Evolutionary conservation across 2,797 vertebrate species (phyloP).

Genomic region (Macroramphosus scolopax): DNA sequence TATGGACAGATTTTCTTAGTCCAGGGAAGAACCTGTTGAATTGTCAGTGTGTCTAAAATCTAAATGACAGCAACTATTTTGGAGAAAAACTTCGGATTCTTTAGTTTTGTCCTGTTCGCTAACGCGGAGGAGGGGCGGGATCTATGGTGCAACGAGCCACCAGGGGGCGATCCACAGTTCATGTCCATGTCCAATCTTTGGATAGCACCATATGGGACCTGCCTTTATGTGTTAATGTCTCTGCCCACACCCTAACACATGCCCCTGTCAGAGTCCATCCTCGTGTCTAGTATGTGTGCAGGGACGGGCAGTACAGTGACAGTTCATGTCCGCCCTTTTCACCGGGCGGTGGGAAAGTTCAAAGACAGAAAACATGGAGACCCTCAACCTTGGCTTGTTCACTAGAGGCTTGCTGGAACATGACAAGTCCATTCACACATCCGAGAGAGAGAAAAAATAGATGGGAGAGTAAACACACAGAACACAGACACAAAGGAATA

Average conservation of each 20-base stretch:
- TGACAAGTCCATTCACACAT: slow-evolving; percentile 66
- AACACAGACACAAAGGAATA: not conserved
- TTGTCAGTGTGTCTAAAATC: too few relatives aligned
- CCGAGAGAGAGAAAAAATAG: slow-evolving; percentile 3
- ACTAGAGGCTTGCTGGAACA: slow-evolving; percentile 43
- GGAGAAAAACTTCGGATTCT: too few relatives aligned
- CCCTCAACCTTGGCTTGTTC: slow-evolving; percentile 16
- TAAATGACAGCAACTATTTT: too few relatives aligned
- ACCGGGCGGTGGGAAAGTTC: slow-evolving; percentile 18
- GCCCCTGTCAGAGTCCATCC: slow-evolving; percentile 4
- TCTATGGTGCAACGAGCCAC: too few relatives aligned
- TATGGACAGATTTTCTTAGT: too few relatives aligned
- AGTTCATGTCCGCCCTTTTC: slow-evolving; percentile 34
- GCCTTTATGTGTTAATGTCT: slow-evolving; percentile 1
- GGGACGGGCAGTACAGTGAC: slow-evolving; percentile 21
- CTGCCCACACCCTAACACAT: slow-evolving; percentile 5
- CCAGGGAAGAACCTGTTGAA: too few relatives aligned
- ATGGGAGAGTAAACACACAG: not conserved
- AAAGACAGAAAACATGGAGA: slow-evolving; percentile 12
- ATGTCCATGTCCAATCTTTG: too few relatives aligned
- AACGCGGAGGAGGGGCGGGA: too few relatives aligned
- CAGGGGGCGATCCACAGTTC: too few relatives aligned
- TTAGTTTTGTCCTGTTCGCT: too few relatives aligned
- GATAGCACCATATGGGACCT: slow-evolving; percentile 8
- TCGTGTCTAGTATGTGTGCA: slow-evolving; percentile 6